Conservation (phyloP, 2,113 vertebrate genomes). For the Corvus cornix region DNA sequence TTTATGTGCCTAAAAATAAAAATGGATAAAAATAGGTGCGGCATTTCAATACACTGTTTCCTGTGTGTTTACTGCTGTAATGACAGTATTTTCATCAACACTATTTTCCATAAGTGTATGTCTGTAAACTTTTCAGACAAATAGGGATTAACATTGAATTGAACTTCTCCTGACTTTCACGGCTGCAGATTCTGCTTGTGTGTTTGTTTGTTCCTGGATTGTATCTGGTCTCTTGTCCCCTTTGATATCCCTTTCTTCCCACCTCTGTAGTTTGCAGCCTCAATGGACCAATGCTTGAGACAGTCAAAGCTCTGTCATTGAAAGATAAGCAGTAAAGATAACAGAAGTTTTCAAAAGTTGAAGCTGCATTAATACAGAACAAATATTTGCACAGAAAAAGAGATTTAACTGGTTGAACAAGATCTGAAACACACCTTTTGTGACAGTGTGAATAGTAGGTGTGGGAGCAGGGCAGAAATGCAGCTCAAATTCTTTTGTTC, state of each 20-base stretch:
- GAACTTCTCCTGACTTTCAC: neutral
- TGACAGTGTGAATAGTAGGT: neutral
- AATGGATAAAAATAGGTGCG: neutral
- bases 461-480: neutral
- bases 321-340: slow-evolving; percentile 26
- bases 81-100: neutral
- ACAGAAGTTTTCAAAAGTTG: neutral
- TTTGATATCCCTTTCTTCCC: neutral
- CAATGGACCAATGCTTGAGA: neutral
- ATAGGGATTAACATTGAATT: neutral
- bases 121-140: neutral
- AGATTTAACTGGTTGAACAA: neutral
- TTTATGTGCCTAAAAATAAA: neutral
- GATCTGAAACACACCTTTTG: neutral
- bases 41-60: neutral
- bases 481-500: neutral
- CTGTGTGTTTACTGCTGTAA: neutral
- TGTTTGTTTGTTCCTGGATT: neutral
- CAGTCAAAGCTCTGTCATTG: neutral
- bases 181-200: neutral
- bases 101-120: neutral
- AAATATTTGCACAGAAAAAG: slow-evolving; percentile 41
- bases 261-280: neutral
- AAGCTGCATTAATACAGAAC: neutral
- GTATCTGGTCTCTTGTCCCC: neutral